Evolutionary conservation across 2,888 invertebrate genomes (phyloP).

Genomic region (Dexiosoma caninum): DNA sequence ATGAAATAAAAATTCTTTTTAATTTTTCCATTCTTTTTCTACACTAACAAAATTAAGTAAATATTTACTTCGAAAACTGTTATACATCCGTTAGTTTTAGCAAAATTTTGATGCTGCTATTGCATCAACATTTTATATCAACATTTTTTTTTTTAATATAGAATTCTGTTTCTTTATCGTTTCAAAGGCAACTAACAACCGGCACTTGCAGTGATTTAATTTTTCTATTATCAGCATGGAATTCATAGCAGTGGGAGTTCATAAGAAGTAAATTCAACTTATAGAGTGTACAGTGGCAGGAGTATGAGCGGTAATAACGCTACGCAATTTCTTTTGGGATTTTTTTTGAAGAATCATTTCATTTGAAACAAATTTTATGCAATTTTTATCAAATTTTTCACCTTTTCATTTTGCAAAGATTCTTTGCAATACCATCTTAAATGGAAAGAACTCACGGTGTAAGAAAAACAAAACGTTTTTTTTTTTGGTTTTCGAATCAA

Average conservation of each 20-base stretch:
- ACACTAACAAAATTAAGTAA: conserved; percentile 37
- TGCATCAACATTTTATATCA: conserved; percentile 19
- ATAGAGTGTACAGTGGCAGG: conserved; percentile 8
- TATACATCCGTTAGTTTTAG: conserved; percentile 30
- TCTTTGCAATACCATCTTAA: too few species aligned
- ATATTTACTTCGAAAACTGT: conserved; percentile 42
- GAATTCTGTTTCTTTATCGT: conserved; percentile 10
- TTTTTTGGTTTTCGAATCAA: too few species aligned
- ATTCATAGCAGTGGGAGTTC: neutral
- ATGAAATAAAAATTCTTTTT: conserved; percentile 30
- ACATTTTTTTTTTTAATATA: too few species aligned
- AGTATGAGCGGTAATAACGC: too few species aligned
- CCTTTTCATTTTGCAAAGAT: too few species aligned
- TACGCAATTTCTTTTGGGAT: too few species aligned
- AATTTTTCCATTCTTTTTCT: conserved; percentile 18
- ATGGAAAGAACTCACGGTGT: too few species aligned
- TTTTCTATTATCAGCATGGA: neutral
- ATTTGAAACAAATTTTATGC: too few species aligned
- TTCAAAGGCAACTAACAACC: conserved; percentile 18
- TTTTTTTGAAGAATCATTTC: too few species aligned
- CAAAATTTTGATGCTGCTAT: conserved; percentile 29
- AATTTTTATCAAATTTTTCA: too few species aligned
- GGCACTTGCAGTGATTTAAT: neutral
- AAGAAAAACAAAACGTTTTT: too few species aligned
- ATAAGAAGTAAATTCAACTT: too few species aligned